A percentile compares a stretch with the other conserved stretches of the same genome.
Conservation (phyloP, 2,888 invertebrate genomes). For the Hirtodrosophila histrioides region DNA sequence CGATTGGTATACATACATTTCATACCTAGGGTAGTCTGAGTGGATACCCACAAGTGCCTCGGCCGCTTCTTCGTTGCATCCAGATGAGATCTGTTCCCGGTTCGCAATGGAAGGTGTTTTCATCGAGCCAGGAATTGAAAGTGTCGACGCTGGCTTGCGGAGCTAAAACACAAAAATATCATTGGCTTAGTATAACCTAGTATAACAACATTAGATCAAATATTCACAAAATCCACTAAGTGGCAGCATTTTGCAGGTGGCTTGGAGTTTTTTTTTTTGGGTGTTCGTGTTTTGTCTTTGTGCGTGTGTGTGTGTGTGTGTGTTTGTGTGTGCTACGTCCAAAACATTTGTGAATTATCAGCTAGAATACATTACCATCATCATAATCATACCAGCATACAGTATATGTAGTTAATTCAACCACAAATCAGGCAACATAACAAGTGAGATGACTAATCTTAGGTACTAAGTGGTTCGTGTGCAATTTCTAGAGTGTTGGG, state of each 20-base stretch:
- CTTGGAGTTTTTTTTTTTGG: slow-evolving; percentile 8
- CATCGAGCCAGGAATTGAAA: slow-evolving; percentile 98
- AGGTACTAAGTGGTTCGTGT: slow-evolving; percentile 28
- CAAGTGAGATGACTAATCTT: slow-evolving; percentile 18
- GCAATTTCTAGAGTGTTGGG: slow-evolving; percentile 5
- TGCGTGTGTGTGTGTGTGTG: slow-evolving; percentile 2
- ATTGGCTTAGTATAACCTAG: neutral
- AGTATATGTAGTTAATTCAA: slow-evolving; percentile 12
- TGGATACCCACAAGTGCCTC: slow-evolving; percentile 95
- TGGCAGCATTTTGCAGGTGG: slow-evolving; percentile 20
- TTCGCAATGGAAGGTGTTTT: slow-evolving; percentile 88
- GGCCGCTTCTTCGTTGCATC: slow-evolving; percentile 91
- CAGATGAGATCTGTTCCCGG: slow-evolving; percentile 87
- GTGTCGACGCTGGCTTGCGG: slow-evolving; percentile 98
- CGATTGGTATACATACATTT: slow-evolving; percentile 82
- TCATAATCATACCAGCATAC: neutral
- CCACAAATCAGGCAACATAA: slow-evolving; percentile 33
- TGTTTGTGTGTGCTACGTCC: slow-evolving; percentile 39
- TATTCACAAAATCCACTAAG: slow-evolving; percentile 6
- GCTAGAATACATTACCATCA: slow-evolving; percentile 44
- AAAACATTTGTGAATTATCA: slow-evolving; percentile 38
- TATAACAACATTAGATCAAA: neutral
- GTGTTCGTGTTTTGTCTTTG: too few relatives aligned
- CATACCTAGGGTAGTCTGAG: slow-evolving; percentile 91
- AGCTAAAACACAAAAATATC: slow-evolving; percentile 86